Percentiles rank a stretch among this genome's conserved stretches.
Conservation (phyloP, 2,113 vertebrate genomes). For the Plecturocebus donacophilus region DNA sequence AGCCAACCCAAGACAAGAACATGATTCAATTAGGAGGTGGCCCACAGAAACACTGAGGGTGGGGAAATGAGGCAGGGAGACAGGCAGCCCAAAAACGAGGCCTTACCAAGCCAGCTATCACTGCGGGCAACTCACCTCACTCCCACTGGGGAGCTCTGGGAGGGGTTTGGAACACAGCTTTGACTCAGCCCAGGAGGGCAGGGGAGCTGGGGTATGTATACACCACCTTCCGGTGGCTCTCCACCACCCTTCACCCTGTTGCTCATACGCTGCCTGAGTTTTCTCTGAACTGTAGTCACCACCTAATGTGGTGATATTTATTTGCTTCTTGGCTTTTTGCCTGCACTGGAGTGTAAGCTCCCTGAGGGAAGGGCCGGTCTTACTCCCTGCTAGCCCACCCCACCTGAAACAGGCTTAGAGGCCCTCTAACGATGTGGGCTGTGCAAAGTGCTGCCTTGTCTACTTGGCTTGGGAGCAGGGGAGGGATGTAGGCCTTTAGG, state of each 20-base stretch:
- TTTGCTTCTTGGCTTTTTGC: background rate
- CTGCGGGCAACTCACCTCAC: background rate
- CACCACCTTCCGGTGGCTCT: too few species aligned
- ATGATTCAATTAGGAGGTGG: background rate
- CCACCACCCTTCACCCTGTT: background rate
- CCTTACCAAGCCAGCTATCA: background rate
- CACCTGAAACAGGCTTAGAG: background rate
- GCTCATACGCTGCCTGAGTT: background rate
- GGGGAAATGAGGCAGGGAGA: background rate
- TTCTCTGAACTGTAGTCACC: background rate
- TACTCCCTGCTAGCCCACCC: background rate
- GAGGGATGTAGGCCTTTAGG: too few species aligned
- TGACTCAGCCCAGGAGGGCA: background rate
- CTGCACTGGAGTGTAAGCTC: too few species aligned
- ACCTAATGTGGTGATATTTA: rapidly evolving
- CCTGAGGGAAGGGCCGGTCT: too few species aligned
- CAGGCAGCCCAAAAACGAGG: background rate
- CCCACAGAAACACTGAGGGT: background rate
- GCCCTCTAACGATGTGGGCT: too few species aligned
- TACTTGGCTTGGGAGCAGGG: too few species aligned
- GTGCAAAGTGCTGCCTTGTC: background rate
- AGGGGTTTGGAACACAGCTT: too few species aligned
- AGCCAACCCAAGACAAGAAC: background rate
- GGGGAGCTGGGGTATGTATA: background rate
- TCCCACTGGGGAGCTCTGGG: background rate